Conservation (phyloP, 2,113 vertebrate genomes). For the Tetraodon nigroviridis region DNA sequence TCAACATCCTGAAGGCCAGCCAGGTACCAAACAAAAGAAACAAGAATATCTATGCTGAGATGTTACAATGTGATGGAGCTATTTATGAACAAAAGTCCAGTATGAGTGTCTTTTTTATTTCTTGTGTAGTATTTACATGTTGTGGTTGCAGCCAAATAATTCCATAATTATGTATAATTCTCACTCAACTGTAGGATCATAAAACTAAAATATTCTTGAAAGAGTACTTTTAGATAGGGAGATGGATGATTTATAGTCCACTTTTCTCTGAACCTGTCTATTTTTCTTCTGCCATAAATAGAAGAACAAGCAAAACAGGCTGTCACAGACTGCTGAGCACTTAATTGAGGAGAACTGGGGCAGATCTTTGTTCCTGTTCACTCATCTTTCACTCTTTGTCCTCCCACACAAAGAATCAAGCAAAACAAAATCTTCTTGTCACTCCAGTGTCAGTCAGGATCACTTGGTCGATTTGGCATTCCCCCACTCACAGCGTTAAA, state of each 20-base stretch:
- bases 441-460: background rate
- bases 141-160: too few species aligned
- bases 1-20: slow-evolving; percentile 91
- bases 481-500: background rate
- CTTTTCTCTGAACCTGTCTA: background rate
- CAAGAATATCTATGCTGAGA: too few species aligned
- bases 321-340: background rate
- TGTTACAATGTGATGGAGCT: too few species aligned
- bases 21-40: slow-evolving; percentile 70
- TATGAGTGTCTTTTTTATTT: too few species aligned
- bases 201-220: background rate
- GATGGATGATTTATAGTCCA: too few species aligned
- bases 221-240: background rate
- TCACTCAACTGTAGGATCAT: background rate
- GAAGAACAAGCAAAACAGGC: too few species aligned
- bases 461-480: background rate
- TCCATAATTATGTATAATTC: background rate
- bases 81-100: too few species aligned
- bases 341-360: background rate
- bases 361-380: slow-evolving; percentile 8
- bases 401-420: background rate
- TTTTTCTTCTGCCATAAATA: background rate
- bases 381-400: background rate
- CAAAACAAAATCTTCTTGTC: background rate
- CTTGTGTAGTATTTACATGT: too few species aligned